Evolutionary conservation across 2,888 invertebrate species (phyloP), one percentile per base, ranked within the genome.

Genomic region (Brachypalpus laphriformis): DNA sequence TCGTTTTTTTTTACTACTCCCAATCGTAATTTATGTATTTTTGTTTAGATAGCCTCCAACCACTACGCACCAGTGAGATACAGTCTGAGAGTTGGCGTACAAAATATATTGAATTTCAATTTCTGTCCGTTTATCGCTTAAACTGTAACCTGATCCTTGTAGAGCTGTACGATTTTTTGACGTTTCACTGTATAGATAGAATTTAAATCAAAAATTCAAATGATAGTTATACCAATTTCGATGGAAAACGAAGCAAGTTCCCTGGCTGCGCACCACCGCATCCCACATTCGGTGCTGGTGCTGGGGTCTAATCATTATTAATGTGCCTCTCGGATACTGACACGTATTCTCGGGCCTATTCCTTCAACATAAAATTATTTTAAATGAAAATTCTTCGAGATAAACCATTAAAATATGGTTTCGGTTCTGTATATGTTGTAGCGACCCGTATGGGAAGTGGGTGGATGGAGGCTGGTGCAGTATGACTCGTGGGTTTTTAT

Each of bases 391-490:
- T 66, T 82, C 82, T 66, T 77, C 45, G 14, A 82, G 77, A 76
- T 76, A 51, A 54, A 65, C 71, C 76, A 77, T 76, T 71, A 66
- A 82, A 71, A 71, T 82, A 82, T 77, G 82, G 63, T 71, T 71
- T 71, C 22, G 71, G 25, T 47, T 45, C 9, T 31, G 2, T 51
- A 34, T n/a, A n/a, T 63, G 47, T 34, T 49, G 40, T 54, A 54
- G 63, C 37, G 22, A 16, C 14, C 42, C 28, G 16, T 28, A 20
- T 25, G 25, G 18, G 18, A 16, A 16, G 40, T 6, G 16, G 18
- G 70, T 70, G 70, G 70, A 56, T 45, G 65, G 65, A 49, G 34
- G 49, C n/a, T 42, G 34, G 42, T 42, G 68, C 56, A 31, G 42
- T 42, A 57, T 45, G 45, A 57, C 18, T 70, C 70, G 56, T 56